Evolutionary conservation across 2,888 invertebrate genomes (phyloP), one percentile per base, ranked within the genome.

Genomic region (Biston stratarius): DNA sequence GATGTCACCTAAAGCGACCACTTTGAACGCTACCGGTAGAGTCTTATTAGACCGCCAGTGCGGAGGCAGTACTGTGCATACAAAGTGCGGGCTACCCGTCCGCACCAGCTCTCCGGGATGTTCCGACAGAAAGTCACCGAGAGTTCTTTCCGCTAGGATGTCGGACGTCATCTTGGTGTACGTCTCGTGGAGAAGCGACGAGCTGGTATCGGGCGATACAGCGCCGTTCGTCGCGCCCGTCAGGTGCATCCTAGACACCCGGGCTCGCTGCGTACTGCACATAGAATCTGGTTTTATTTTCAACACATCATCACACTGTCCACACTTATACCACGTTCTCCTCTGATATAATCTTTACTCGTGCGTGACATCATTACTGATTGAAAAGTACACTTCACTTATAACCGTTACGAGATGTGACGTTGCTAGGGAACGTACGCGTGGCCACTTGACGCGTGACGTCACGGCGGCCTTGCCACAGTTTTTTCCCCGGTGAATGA

Each of bases 11-110:
- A 99, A 94, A 6, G 99, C 97, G 64, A 99, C 97, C 81, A 99
- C 99, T 91, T 99, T 99, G 94, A 99, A 99, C 61, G 99, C 98
- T 69, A 98, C 97, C 56, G 99, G 99, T 71, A 99, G 95, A 6
- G 99, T 99, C 94, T 99, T 99, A 94, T 99, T 99, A 62, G 99
- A 98, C 75, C 99, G 95, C 99, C 99, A 99, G 88, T 99, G 99
- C 1, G 97, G 96, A 69, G 99, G 99, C 78, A 99, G 92, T 52
- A 97, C 97, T 45, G 99, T 98, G 91, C 99, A 99, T 73, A 99
- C 97, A 82, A 99, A 97, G 88, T 99, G 97, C 40, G 99, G 99
- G 84, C 98, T 98, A 77, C 97, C 96, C 45, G 99, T 99, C 82
- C 98, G 94, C 77, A 99, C 97, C 79, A 99, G 94, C 90, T 99